Base-by-base conservation (phyloP, 1,140 invertebrate species). In the Philaenus spumarius region DNA sequence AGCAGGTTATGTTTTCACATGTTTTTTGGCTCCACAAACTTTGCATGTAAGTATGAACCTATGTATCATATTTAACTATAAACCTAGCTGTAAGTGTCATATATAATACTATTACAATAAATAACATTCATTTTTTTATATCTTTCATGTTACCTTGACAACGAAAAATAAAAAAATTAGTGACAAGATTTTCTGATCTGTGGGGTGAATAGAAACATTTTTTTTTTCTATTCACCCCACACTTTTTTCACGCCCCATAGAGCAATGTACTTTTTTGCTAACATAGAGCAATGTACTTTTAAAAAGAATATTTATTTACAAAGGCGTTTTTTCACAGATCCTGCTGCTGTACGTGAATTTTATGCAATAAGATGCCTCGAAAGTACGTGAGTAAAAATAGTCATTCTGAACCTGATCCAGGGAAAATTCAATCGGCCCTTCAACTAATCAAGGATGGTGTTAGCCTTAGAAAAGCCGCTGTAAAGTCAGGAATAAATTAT, bases 311-410 rank as follows among this genome's bases (percentile, higher is more conserved):
- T 9, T 45, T 9, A 45, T 45, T 45, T 17, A 45, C 15, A 6
- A 45, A 45, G 42, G 42, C 19, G 42, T 45, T 45, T 45, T 45
- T 45, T 45, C 42, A 45, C 42, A 45, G 15, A 45, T 45, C 42
- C 15, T 45, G 42, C 42, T 15, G n/a, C 40, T 43, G n/a, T 6
- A 7, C n/a, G 40, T 6, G n/a, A 5, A 14, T 6, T 43, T 15
- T 19, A 4, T 6, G 40, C n/a, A n/a, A 4, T 14, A 30, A 52
- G 17, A 52, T 52, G 50, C 50, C 50, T 2, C 2, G 50, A 14
- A 20, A 35, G 50, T 52, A 52, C 19, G 22, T 35, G 30, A 45
- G 42, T 17, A 34, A 19, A 19, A 26, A 37, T 15, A 1, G 7
- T 19, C 35, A 37, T 15, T 30, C n/a, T 30, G 15, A 17, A 17